Percentiles rank a stretch among this genome's conserved stretches.
These are phyloP conservation scores for Halictus ligatus DNA, from an alignment of 2,888 invertebrate genomes.

Conservation along the genomic window DNA sequence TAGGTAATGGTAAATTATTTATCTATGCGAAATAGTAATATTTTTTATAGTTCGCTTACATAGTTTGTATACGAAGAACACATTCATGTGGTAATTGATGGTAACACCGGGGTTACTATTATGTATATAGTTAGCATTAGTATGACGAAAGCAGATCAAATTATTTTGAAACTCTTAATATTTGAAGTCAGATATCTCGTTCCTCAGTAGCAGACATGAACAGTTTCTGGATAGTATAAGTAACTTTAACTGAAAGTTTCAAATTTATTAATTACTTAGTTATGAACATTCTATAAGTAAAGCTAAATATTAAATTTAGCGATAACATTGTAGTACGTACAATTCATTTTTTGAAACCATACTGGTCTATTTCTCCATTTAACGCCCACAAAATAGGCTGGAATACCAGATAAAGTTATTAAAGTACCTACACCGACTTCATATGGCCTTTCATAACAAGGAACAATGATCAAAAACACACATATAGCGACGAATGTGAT, in stretches of 20 bases:
- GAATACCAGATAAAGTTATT: constrained; percentile 93
- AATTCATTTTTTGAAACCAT: constrained; percentile 86
- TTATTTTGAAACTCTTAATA: constrained; percentile 52
- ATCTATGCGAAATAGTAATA: constrained; percentile 30
- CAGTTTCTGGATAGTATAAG: constrained; percentile 89
- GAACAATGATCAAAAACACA: constrained; percentile 91
- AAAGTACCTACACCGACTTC: constrained; percentile 92
- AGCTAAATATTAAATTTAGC: constrained; percentile 11
- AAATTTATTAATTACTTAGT: constrained; percentile 23
- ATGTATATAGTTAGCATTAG: background rate
- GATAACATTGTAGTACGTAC: constrained; percentile 82
- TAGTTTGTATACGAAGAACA: constrained; percentile 36
- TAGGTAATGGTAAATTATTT: constrained; percentile 28
- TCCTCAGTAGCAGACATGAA: constrained; percentile 93
- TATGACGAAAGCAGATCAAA: background rate
- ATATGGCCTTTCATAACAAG: constrained; percentile 91
- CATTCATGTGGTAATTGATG: constrained; percentile 28
- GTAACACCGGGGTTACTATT: background rate
- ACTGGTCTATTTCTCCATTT: constrained; percentile 88
- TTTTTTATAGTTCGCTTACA: constrained; percentile 20
- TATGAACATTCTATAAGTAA: background rate
- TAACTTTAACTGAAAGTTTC: constrained; percentile 85
- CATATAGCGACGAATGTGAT: constrained; percentile 91
- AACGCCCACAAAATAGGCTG: constrained; percentile 91
- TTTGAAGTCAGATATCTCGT: constrained; percentile 73